Base-by-base conservation (phyloP, 2,797 vertebrate genomes). In the Cygnus olor region DNA sequence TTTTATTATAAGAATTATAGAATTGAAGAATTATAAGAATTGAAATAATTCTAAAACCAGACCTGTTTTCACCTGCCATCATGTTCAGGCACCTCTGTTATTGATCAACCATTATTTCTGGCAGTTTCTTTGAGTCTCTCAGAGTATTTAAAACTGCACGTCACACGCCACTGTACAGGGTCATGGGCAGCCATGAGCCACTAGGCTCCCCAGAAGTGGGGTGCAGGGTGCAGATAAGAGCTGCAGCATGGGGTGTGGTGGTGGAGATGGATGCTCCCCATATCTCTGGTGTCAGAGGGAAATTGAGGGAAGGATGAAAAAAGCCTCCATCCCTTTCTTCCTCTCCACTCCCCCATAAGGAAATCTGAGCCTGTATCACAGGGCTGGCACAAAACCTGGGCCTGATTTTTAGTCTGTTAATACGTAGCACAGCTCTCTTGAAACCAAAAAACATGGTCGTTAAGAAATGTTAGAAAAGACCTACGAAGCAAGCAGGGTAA, bases 381-480 rank as follows among this genome's bases (percentile, higher is more conserved):
- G 49, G 49, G 44, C 74, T 81, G 49, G n/a, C 28, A n/a, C 69
- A 56, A 88, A 94, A 94, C 27, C 38, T 45, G 42, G 47, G 56
- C 21, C 21, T 63, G 27, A 73, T 91, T 94, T 90, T 93, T 70
- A 77, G 38, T 11, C 32, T 81, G 27, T 56, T 66, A 64, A 51
- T 81, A 60, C 0, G 0, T 63, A 79, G 84, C 30, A 56, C 30
- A 79, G 19, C 4, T 19, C 17, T 56, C 47, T 81, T 73, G 74
- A 88, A 72, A 82, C 34, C 42, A 56, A 81, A 42, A 6, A 78
- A 80, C 18, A 54, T 14, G 9, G 16, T 44, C 6, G 4, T 78
- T 85, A 47, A 76, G 80, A 68, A 69, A 47, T 11, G 11, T 11
- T 64, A 56, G 44, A 77, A 91, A 81, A 40, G 5, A 53, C 21